Conservation (phyloP, 2,888 invertebrate genomes). For the Polyploca ridens region DNA sequence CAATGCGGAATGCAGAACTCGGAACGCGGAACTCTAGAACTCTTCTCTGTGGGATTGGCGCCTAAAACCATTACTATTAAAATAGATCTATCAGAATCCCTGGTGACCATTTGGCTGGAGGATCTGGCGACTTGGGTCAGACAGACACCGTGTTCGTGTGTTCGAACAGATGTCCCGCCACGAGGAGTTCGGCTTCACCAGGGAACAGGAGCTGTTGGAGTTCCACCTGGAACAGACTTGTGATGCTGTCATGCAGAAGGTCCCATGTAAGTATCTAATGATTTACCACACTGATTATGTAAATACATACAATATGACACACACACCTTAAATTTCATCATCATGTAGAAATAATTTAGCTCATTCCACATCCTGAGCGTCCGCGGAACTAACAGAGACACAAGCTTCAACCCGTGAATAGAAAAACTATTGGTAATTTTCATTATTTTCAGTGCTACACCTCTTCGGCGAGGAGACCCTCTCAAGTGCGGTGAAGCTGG, state of each 20-base stretch:
- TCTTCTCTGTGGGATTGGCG: no score
- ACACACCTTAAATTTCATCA: no score
- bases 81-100: constrained; percentile 64
- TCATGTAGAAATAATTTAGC: no score
- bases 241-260: constrained; percentile 46
- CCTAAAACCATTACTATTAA: no score
- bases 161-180: constrained; percentile 54
- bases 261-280: constrained; percentile 52
- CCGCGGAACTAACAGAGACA: no score
- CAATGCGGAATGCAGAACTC: no score
- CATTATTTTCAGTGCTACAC: constrained; percentile 48
- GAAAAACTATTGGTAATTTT: no score
- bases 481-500: constrained; percentile 39
- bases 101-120: constrained; percentile 59
- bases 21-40: no score
- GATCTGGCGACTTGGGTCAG: constrained; percentile 60
- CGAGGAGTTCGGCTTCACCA: constrained; percentile 20
- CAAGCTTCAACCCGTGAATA: no score
- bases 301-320: no score
- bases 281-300: no score
- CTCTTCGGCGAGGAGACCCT: constrained; percentile 63
- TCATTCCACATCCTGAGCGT: no score
- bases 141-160: constrained; percentile 56
- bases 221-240: constrained; percentile 57
- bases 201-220: constrained; percentile 14